Evolutionary conservation across 2,797 vertebrate species (phyloP), one percentile per base, ranked within the genome.

Genomic region (Ceryle rudis): DNA sequence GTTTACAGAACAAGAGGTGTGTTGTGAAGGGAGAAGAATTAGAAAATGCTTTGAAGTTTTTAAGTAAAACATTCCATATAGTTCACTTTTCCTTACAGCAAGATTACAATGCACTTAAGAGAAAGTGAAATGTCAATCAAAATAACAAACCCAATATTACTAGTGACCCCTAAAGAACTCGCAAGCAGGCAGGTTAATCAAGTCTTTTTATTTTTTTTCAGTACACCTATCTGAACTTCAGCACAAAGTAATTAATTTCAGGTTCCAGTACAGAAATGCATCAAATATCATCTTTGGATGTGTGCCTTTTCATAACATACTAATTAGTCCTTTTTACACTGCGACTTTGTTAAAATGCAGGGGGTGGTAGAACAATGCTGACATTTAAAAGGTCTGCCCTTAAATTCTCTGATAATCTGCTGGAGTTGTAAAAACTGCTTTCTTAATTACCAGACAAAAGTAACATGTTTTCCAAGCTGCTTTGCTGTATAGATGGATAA

Each of bases 261-360:
- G 33, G 85, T 92, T 95, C 92, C 54, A 75, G 62, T 64, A 83
- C 35, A 86, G 90, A 74, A 90, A 96, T 86, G 49, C 71, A 89
- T 75, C 90, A 92, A 90, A 95, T 69, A 94, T 77, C 51, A 54
- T 97, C 94, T 92, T 42, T 66, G 92, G 73, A 37, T 73, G 60
- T 41, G 5, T 91, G 81, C 83, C 92, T 95, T 88, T 96, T 88
- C 91, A 70, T 70, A 91, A 81, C 52, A 57, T 65, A 60, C 86
- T 97, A 95, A 97, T 98, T 98, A 97, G 96, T 94, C 96, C 75
- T 93, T 96, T 86, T 97, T 96, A 93, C 74, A 39, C 67, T 77
- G 60, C 86, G 96, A 64, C 54, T 92, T 93, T 62, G 81, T 90
- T 92, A 94, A 93, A 92, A 67, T 13, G 4, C 2, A 9, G 18